A percentile compares a stretch with the other conserved stretches of the same genome.
Evolutionary conservation across 2,113 vertebrate species (phyloP).

Genomic region (Phainopepla nitens): DNA sequence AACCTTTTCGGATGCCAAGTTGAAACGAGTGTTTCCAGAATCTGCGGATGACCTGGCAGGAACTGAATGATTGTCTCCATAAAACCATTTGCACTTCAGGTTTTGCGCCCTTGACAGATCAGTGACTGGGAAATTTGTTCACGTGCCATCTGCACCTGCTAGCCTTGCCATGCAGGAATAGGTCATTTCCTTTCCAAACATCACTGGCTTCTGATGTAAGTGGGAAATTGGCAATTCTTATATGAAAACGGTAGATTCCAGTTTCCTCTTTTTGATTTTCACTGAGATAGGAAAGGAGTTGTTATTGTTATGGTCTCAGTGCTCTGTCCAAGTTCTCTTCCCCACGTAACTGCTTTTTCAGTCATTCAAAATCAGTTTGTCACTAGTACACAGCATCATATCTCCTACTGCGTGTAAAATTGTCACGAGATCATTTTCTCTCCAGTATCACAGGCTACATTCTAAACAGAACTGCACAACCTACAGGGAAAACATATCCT

Average conservation of each 20-base stretch:
- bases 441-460: not conserved
- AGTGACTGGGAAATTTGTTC: not conserved
- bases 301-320: not conserved
- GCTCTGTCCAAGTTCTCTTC: not conserved
- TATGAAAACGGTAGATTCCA: not conserved
- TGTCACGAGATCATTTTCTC: fast-evolving
- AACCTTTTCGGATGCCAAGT: not conserved
- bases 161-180: not conserved
- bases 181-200: slow-evolving; percentile 18
- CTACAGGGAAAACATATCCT: not conserved
- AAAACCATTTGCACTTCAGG: not conserved
- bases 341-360: not conserved
- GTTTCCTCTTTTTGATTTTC: slow-evolving; percentile 8
- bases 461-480: not conserved
- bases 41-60: not conserved
- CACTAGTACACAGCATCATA: not conserved
- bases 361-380: not conserved
- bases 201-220: not conserved
- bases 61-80: not conserved
- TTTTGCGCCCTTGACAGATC: not conserved
- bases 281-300: not conserved
- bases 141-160: not conserved
- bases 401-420: not conserved
- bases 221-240: slow-evolving; percentile 11
- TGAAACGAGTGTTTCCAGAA: not conserved